Evolutionary conservation across 2,888 invertebrate genomes (phyloP).

Genomic region (Pristionchus exspectatus): DNA sequence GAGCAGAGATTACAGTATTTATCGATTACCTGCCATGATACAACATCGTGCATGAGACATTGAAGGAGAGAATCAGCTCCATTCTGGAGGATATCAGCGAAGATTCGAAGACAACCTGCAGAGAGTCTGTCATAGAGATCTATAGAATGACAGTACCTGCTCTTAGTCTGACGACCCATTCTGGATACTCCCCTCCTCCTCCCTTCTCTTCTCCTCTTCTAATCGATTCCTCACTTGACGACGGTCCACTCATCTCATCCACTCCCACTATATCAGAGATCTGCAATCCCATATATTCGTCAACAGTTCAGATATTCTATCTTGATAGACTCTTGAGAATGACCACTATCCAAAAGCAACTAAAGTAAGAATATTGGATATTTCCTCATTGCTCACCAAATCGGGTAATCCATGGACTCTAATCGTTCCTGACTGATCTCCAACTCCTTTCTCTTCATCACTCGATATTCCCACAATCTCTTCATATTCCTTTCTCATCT

Average conservation of each 20-base stretch:
- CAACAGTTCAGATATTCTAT: too few relatives aligned
- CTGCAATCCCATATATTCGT: not conserved
- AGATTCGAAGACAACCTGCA: slow-evolving; percentile 52
- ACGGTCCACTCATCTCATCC: not conserved
- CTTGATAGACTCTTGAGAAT: too few relatives aligned
- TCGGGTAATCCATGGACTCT: slow-evolving; percentile 26
- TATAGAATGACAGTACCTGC: not conserved
- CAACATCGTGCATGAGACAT: slow-evolving; percentile 60
- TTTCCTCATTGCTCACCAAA: slow-evolving; percentile 15
- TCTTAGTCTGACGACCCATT: slow-evolving; percentile 51
- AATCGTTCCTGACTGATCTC: not conserved
- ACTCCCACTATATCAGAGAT: slow-evolving; percentile 44
- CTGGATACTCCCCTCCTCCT: slow-evolving; percentile 16
- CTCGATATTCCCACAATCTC: slow-evolving; percentile 45
- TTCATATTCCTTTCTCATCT: slow-evolving; percentile 52
- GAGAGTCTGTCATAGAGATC: not conserved
- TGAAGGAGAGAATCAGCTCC: slow-evolving; percentile 58
- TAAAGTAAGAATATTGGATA: not conserved
- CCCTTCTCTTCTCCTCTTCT: slow-evolving; percentile 13
- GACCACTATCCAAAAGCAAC: too few relatives aligned
- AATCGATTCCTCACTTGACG: slow-evolving; percentile 14
- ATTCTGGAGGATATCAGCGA: slow-evolving; percentile 59
- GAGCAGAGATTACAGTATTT: slow-evolving; percentile 38
- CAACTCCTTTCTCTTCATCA: slow-evolving; percentile 38
- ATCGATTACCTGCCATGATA: slow-evolving; percentile 59